Base-by-base conservation (phyloP, 2,113 vertebrate genomes). In the Ardeotis arabs region DNA sequence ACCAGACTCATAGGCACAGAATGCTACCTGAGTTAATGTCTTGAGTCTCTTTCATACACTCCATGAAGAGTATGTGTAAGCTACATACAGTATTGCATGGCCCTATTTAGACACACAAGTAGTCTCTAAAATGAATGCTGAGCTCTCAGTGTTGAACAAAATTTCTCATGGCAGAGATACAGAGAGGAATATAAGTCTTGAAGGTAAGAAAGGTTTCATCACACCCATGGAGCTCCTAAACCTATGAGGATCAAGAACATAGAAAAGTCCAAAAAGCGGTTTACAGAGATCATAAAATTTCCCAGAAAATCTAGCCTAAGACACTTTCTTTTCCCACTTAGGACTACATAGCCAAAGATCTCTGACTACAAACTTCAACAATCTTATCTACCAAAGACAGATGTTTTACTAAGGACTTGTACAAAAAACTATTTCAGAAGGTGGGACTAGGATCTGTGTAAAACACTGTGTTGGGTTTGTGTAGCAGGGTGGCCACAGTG, bases 31-130 rank as follows among this genome's bases (percentile, higher is more conserved):
- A 3, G 5, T 83, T 50, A 63, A 24, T 6, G 10, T 76, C 19
- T 24, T 11, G 4, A 79, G 14, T 35, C 24, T 37, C 2, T 74
- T 84, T 90, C 41, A 66, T 37, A 62, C 4, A 22, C 9, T 58
- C 14, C 8, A 47, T 23, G 14, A 74, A 10, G 13, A 35, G 4
- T 4, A 47, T 3, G 5, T 15, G 3, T 39, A 85, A 72, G 7
- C 7, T 15, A 50, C 18, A 35, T 1, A 28, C 9, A 70, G 12
- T 35, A 33, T 19, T 10, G 16, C 10, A 53, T 28, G 72, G 7
- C 2, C 3, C 4, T 62, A 11, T 22, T 50, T 63, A 87, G 62
- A 79, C 15, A 20, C 3, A 31, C 0, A 0, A 59, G 11, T 39
- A 31, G 8, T 31, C 41, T 67, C 39, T 76, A 11, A 72, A 37